Evolutionary conservation across 2,888 invertebrate species (phyloP).

Genomic region (Acronicta alni): DNA sequence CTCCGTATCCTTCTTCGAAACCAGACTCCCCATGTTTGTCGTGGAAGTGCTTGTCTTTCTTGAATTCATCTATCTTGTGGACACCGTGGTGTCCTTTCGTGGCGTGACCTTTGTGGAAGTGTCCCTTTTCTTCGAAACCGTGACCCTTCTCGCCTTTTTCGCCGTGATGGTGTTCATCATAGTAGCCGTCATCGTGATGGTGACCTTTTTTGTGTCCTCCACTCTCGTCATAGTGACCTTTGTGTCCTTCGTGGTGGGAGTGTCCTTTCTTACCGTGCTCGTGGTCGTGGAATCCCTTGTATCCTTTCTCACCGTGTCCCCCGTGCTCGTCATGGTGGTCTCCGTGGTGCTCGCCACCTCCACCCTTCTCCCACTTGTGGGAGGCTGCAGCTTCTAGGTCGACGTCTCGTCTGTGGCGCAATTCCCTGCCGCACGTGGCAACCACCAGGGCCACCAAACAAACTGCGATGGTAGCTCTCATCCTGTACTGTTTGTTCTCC

Average conservation of each 20-base stretch:
- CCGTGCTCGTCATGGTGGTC: conserved; percentile 91
- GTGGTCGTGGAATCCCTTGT: conserved; percentile 91
- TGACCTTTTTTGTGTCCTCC: conserved; percentile 91
- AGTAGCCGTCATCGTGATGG: conserved; percentile 91
- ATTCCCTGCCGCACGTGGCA: conserved; percentile 82
- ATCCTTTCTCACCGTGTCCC: conserved; percentile 91
- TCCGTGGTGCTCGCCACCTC: conserved; percentile 90
- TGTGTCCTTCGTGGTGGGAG: conserved; percentile 91
- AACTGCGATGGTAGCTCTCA: conserved; percentile 75
- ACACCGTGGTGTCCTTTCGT: conserved; percentile 95
- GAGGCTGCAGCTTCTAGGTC: conserved; percentile 88
- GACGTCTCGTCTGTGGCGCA: conserved; percentile 80
- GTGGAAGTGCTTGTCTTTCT: conserved; percentile 96
- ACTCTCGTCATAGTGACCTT: conserved; percentile 89
- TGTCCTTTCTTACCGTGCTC: conserved; percentile 92
- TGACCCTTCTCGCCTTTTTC: conserved; percentile 91
- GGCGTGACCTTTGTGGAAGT: conserved; percentile 94
- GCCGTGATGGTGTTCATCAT: conserved; percentile 90
- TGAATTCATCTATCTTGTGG: conserved; percentile 95
- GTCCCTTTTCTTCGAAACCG: conserved; percentile 89
- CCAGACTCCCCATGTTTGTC: conserved; percentile 95
- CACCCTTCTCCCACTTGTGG: conserved; percentile 87
- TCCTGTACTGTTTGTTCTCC: conserved; percentile 71
- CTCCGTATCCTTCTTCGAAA: conserved; percentile 94
- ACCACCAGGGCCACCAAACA: conserved; percentile 81